Percentiles rank a stretch among this genome's conserved stretches.
These are phyloP conservation scores for Macroglossus sobrinus DNA, from an alignment of 2,113 vertebrate species.

Conservation along the genomic window DNA sequence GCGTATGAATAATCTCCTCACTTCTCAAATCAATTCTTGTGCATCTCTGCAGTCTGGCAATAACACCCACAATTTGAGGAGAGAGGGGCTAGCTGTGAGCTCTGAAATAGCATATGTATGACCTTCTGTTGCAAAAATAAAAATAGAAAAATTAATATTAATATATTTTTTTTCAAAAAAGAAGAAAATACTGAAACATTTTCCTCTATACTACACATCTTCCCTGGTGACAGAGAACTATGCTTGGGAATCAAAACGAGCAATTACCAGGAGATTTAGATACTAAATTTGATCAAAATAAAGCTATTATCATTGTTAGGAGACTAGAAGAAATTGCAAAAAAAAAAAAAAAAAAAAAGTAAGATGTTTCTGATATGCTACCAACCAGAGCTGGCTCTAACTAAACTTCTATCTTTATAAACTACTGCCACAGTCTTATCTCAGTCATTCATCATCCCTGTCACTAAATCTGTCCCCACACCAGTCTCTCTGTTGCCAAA, in stretches of 20 bases:
- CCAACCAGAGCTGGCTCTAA: not conserved
- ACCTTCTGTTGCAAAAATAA: conserved; percentile 71
- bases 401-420: not conserved
- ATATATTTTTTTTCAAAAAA: conserved; percentile 14
- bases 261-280: conserved; percentile 6
- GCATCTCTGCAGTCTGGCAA: conserved; percentile 56
- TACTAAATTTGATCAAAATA: not conserved
- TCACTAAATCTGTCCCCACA: not conserved
- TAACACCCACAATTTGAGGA: conserved; percentile 53
- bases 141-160: conserved; percentile 69
- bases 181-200: conserved; percentile 27
- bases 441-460: not conserved
- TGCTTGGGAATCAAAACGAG: conserved; percentile 7
- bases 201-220: not conserved
- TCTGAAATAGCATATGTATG: conserved; percentile 69
- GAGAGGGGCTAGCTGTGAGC: conserved; percentile 63
- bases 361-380: not conserved
- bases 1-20: conserved; percentile 49
- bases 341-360: not conserved
- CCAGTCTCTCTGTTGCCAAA: not conserved
- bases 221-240: not conserved
- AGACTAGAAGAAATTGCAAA: not conserved
- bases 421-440: not conserved
- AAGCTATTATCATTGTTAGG: conserved; percentile 15
- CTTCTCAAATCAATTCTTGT: conserved; percentile 38